Percentiles rank a stretch among this genome's conserved stretches.
These are phyloP conservation scores for Xestia rhomboidea DNA, from an alignment of 2,888 invertebrate genomes.

Conservation along the genomic window DNA sequence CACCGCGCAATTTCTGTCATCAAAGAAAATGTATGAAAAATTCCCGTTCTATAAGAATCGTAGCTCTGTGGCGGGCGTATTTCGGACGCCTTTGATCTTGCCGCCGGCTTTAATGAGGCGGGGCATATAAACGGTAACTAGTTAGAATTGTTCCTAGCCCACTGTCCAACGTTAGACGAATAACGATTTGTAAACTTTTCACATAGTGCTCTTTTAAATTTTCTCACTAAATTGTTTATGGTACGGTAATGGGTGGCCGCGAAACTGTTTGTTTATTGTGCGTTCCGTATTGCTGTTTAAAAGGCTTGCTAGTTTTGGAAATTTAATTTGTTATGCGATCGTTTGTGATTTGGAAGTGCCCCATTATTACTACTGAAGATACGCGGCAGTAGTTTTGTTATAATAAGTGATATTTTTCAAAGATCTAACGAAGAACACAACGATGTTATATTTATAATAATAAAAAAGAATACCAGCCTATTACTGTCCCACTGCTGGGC, in stretches of 20 bases:
- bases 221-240: constrained; percentile 72
- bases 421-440: not conserved
- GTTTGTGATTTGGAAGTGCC: constrained; percentile 7
- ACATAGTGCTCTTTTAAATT: constrained; percentile 74
- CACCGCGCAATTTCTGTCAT: constrained; percentile 58
- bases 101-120: constrained; percentile 90
- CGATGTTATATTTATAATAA: too few species aligned
- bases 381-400: not conserved
- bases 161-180: constrained; percentile 75
- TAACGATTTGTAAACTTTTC: constrained; percentile 82
- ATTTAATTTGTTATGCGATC: constrained; percentile 47
- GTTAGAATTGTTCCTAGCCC: constrained; percentile 85
- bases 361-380: not conserved
- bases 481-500: too few species aligned
- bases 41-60: constrained; percentile 76
- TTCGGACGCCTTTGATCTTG: constrained; percentile 92
- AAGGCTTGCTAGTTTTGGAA: constrained; percentile 47
- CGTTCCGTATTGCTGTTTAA: constrained; percentile 60
- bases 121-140: constrained; percentile 86
- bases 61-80: constrained; percentile 84
- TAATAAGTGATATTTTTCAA: not conserved
- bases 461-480: too few species aligned
- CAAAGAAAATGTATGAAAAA: constrained; percentile 64
- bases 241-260: constrained; percentile 64
- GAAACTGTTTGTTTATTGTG: constrained; percentile 65